Conservation (phyloP, 2,888 invertebrate species). For the Dascillus cervinus region DNA sequence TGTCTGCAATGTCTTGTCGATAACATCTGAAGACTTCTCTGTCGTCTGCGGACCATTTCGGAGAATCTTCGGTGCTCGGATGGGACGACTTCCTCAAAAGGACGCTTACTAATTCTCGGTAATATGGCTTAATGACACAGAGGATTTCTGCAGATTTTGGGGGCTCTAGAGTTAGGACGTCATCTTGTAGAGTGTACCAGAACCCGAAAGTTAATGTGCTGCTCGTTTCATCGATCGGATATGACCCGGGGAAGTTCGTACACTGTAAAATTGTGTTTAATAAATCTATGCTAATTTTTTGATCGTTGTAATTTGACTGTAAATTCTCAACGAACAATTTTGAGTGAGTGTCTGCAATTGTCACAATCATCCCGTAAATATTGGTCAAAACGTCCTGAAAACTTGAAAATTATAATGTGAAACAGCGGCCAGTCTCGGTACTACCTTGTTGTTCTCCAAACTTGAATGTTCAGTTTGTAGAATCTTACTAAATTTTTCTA, state of each 20-base stretch:
- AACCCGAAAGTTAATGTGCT: constrained; percentile 83
- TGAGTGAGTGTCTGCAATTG: constrained; percentile 66
- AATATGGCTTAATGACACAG: constrained; percentile 64
- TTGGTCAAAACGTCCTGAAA: constrained; percentile 61
- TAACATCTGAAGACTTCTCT: constrained; percentile 74
- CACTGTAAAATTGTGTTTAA: constrained; percentile 70
- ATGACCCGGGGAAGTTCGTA: constrained; percentile 73
- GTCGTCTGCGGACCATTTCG: constrained; percentile 62
- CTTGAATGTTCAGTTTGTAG: constrained; percentile 43
- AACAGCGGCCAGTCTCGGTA: constrained; percentile 8
- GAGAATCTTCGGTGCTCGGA: constrained; percentile 45
- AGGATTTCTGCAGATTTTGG: constrained; percentile 44
- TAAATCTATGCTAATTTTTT: constrained; percentile 52
- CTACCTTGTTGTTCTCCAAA: constrained; percentile 36
- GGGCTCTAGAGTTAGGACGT: constrained; percentile 48
- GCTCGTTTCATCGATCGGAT: constrained; percentile 80
- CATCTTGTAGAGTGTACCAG: constrained; percentile 85
- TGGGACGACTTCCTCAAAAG: constrained; percentile 74
- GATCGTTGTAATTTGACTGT: constrained; percentile 43
- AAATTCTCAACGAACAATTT: constrained; percentile 47
- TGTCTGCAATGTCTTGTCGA: constrained; percentile 38
- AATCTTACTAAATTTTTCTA: constrained; percentile 50
- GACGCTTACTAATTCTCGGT: constrained; percentile 67
- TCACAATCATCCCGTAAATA: constrained; percentile 60
- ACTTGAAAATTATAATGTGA: too few relatives aligned